Evolutionary conservation across 2,797 vertebrate species (phyloP).

Genomic region (Pogonophryne albipinna): DNA sequence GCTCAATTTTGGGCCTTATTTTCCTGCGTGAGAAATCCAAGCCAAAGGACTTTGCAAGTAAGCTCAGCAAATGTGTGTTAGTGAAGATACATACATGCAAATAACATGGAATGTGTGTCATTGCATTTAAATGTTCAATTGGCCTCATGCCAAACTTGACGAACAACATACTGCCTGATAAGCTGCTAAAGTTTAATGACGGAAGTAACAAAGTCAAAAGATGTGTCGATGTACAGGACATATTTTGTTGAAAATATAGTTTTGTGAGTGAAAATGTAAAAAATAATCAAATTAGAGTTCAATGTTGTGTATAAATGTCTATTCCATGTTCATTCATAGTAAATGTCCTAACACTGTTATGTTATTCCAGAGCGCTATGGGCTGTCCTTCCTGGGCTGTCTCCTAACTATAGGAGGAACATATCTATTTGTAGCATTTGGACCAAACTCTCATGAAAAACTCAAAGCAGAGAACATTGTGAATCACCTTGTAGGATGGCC

Average conservation of each 20-base stretch:
- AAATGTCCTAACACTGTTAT: background rate
- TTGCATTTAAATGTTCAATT: constrained; percentile 46
- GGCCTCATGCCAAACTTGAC: background rate
- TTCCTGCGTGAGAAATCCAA: constrained; percentile 96
- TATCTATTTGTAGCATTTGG: constrained; percentile 96
- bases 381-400: constrained; percentile 91
- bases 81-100: constrained; percentile 17
- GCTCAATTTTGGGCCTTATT: constrained; percentile 95
- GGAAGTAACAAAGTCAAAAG: background rate
- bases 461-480: constrained; percentile 92
- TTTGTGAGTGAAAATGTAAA: too few species aligned
- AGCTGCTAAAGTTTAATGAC: background rate
- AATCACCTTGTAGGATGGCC: constrained; percentile 94
- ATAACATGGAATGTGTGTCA: background rate
- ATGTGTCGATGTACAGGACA: background rate
- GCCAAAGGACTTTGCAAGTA: constrained; percentile 94
- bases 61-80: constrained; percentile 72
- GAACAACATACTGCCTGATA: background rate
- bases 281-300: too few species aligned
- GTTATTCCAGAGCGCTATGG: constrained; percentile 87
- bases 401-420: constrained; percentile 89
- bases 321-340: too few species aligned
- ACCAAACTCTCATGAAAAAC: constrained; percentile 94
- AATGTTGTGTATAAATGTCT: too few species aligned
- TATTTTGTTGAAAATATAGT: background rate